Base-by-base conservation (phyloP, 2,797 vertebrate species). In the Pipistrellus nathusii region DNA sequence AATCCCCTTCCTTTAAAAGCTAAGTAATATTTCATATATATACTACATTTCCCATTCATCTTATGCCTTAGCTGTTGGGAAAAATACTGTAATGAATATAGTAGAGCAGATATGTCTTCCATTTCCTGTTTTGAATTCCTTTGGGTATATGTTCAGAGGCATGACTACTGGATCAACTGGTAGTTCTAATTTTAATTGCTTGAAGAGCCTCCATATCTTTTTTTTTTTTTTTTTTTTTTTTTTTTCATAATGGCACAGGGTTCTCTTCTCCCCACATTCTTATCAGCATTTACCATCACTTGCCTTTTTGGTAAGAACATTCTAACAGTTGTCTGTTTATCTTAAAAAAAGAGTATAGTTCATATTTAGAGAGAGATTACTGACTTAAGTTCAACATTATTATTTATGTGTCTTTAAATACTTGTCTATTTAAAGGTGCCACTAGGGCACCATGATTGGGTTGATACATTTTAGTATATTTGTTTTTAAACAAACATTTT, bases 401-500 rank as follows among this genome's bases (percentile, higher is more conserved):
- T 35, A 53, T 25, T 57, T 21, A 55, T 55, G 20, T 23, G 53
- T 55, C 21, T 90, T 86, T 51, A 44, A 76, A 85, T 51, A 69
- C 20, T 23, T 86, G 27, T 35, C 21, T 2, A 57, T 55, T 66
- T 83, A 46, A 27, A 59, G 11, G n/a, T 73, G 6, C 53, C 17
- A 68, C 6, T 7, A 30, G 57, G 25, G 82, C 48, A 73, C 68
- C 76, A 71, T 81, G 12, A 73, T 18, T 59, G 9, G 6, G 20
- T 55, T 91, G 69, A 73, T 11, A 75, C 14, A 6, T 77, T 69
- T 62, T 82, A 35, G 2, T 73, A 18, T 44, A 53, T 0, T 76
- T 88, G 10, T 59, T 57, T 78, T 85, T 86, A 94, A 91, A 46
- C 30, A 88, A 48, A 88, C 3, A 44, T 76, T 51, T 27, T 46